Percentiles rank a stretch among this genome's conserved stretches.
phyloP scores from a whole-genome alignment of 2,113 vertebrate species.

The Pionites leucogaster region DNA sequence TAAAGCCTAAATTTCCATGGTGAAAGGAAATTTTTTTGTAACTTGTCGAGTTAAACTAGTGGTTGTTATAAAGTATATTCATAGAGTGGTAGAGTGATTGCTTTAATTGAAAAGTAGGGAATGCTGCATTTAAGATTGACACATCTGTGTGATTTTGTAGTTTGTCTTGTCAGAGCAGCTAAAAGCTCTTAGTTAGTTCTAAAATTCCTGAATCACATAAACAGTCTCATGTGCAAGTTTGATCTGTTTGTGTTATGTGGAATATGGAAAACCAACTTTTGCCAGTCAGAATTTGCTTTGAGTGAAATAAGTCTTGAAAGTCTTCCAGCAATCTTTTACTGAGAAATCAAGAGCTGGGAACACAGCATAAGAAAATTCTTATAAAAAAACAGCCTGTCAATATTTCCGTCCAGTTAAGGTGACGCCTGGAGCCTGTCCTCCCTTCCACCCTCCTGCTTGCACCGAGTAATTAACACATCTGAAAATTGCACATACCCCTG shows the following conservation, averaged over 20 bases:
- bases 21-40: background rate
- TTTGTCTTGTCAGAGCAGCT: background rate
- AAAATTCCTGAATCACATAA: background rate
- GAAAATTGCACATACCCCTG: fast-evolving
- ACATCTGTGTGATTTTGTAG: background rate
- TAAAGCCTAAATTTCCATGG: background rate
- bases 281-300: background rate
- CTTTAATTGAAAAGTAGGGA: background rate
- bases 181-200: background rate
- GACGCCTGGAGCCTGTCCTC: background rate
- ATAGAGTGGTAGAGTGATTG: background rate
- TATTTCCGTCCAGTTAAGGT: background rate
- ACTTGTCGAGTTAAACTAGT: background rate
- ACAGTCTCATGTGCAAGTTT: background rate
- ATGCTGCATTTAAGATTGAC: background rate
- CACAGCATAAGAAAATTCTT: background rate
- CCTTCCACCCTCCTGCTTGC: background rate
- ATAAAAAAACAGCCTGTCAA: background rate
- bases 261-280: background rate
- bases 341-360: background rate
- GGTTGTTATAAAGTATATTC: background rate
- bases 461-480: background rate
- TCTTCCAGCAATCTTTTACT: background rate
- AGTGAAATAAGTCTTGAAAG: background rate
- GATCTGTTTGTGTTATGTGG: background rate